These are phyloP conservation scores for Pocillopora verrucosa DNA, from an alignment of 64 coral and sea anemone species.

Conservation along the genomic window DNA sequence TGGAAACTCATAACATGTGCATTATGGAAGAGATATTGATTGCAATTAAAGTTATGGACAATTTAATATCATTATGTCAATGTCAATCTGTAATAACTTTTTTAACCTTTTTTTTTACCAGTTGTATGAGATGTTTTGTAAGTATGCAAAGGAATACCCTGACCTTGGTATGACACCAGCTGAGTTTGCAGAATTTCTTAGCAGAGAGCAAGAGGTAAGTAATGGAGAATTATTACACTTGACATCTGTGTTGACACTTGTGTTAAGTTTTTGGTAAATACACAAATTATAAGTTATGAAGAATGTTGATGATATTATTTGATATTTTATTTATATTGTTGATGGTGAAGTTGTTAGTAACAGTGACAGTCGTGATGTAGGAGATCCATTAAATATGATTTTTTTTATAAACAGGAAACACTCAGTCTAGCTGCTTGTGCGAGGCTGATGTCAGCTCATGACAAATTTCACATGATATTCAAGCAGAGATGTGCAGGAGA, in stretches of 20 bases:
- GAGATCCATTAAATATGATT: too few relatives aligned
- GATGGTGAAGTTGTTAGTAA: too few relatives aligned
- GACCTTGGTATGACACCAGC: constrained; percentile 76
- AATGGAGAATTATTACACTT: background rate
- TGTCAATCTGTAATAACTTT: too few relatives aligned
- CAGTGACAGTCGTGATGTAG: too few relatives aligned
- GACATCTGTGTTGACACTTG: background rate
- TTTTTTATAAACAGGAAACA: constrained; percentile 44
- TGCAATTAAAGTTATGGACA: too few relatives aligned
- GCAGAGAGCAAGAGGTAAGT: constrained; percentile 80
- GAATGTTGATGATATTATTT: too few relatives aligned
- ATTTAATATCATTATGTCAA: too few relatives aligned
- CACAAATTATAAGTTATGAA: background rate
- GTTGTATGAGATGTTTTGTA: constrained; percentile 69
- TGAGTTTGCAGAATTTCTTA: constrained; percentile 81
- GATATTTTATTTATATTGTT: too few relatives aligned
- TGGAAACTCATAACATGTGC: too few relatives aligned
- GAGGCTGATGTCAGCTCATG: constrained; percentile 67
- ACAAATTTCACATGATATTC: constrained; percentile 89
- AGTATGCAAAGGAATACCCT: constrained; percentile 71
- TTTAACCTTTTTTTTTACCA: background rate
- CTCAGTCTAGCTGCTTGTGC: constrained; percentile 73
- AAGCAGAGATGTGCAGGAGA: constrained; percentile 89
- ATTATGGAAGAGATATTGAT: too few relatives aligned
- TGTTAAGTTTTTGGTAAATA: background rate